Evolutionary conservation across 1,140 invertebrate species (phyloP).

Genomic region (Drosophila melanica): DNA sequence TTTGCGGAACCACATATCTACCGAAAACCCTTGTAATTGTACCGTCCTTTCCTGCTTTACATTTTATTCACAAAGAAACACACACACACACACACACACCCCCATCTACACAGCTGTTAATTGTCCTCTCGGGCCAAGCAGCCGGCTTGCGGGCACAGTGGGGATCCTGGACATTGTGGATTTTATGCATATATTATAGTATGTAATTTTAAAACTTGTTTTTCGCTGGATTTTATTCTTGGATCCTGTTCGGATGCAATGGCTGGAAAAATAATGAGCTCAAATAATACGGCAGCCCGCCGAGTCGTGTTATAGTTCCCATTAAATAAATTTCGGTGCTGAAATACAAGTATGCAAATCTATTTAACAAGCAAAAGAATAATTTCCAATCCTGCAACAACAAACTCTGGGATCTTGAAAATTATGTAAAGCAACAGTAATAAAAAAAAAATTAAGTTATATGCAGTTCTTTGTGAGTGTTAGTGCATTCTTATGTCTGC

Average conservation of each 20-base stretch:
- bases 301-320: background rate
- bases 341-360: background rate
- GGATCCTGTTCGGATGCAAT: slow-evolving; percentile 41
- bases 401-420: no score
- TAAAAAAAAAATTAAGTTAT: no score
- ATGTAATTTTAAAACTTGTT: slow-evolving; percentile 66
- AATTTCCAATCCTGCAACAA: background rate
- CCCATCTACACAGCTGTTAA: slow-evolving; percentile 42
- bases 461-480: no score
- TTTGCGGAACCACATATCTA: slow-evolving; percentile 29
- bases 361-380: background rate
- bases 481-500: no score
- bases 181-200: slow-evolving; percentile 76
- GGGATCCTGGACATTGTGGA: slow-evolving; percentile 6
- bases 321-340: no score
- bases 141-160: slow-evolving; percentile 21
- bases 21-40: slow-evolving; percentile 24
- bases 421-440: no score
- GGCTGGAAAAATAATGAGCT: slow-evolving; percentile 49
- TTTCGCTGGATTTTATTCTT: slow-evolving; percentile 59
- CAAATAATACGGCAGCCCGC: background rate
- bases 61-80: slow-evolving; percentile 31
- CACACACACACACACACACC: slow-evolving; percentile 8
- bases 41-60: background rate
- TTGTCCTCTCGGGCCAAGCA: slow-evolving; percentile 47